Evolutionary conservation across 2,113 vertebrate genomes (phyloP), one percentile per base, ranked within the genome.

Genomic region (Struthidea cinerea): DNA sequence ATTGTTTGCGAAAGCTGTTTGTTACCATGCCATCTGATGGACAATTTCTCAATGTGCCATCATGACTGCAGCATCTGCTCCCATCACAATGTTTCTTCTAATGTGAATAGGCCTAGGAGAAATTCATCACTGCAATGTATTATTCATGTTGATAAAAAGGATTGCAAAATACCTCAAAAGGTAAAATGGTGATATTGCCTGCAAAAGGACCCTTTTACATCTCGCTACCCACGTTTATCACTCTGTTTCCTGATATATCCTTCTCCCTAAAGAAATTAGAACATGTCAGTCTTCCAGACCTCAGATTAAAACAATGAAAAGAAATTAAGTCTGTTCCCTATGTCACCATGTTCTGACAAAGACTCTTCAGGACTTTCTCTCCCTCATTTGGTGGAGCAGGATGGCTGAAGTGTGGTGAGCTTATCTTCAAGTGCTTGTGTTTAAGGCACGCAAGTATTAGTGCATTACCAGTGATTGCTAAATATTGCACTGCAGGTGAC

Each of bases 1-100:
- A 95, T 81, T 92, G 57, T 92, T 97, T 95, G 74, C 11, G 28
- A 97, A 90, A 96, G 86, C 88, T 84, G 52, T 46, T 92, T 82
- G 78, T 60, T 84, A 73, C 44, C 28, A 30, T 94, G 79, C 81
- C 95, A 95, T 94, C 87, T 95, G 93, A 97, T 83, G 93, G 87
- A 73, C 91, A 93, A 55, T 91, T 97, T 97, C 57, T 96, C 87
- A 67, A 41, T 86, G 75, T 79, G 32, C 67, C 65, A 69, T 79
- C 85, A n/a, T 11, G 50, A 95, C 85, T 50, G 76, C 37, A 89
- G 86, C 95, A 96, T 92, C 85, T 97, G 95, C 27, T 95, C 32
- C 81, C 70, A 39, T 37, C 52, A 77, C 47, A 92, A 39, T 69
- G 21, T 67, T 96, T 76, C 82, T 77, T 77, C 68, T 26, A 74